Conservation (phyloP, 1,140 invertebrate species). For the Acromyrmex charruanus region DNA sequence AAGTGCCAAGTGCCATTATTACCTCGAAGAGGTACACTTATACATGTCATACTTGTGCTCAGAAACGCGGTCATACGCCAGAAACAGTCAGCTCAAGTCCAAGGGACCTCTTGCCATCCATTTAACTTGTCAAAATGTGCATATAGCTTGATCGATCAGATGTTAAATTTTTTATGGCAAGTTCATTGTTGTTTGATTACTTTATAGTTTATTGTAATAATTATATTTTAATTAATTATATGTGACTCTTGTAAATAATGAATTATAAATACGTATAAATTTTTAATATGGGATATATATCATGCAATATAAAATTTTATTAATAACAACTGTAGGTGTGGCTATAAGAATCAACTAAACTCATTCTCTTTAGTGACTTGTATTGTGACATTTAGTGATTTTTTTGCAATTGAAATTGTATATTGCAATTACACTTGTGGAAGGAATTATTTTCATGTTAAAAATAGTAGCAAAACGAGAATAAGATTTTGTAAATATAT, state of each 20-base stretch:
- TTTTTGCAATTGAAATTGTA: background rate
- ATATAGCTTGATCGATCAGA: constrained; percentile 67
- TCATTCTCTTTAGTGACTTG: background rate
- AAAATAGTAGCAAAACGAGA: background rate
- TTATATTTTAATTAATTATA: constrained; percentile 81
- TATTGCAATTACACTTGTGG: background rate
- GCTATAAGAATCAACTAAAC: constrained; percentile 21
- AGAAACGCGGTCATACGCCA: constrained; percentile 66
- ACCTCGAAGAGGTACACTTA: constrained; percentile 72
- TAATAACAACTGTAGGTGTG: constrained; percentile 66
- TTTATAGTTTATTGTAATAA: constrained; percentile 84
- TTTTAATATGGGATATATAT: constrained; percentile 77
- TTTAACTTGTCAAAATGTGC: constrained; percentile 68
- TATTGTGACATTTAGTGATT: background rate
- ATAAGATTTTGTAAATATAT: background rate
- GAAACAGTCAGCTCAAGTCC: constrained; percentile 73
- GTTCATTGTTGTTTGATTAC: constrained; percentile 84
- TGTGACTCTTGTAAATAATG: constrained; percentile 80
- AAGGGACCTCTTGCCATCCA: constrained; percentile 79
- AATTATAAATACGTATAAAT: constrained; percentile 80
- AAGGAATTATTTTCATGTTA: background rate
- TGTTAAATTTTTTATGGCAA: constrained; percentile 70
- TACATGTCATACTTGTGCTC: constrained; percentile 67
- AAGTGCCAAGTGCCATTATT: constrained; percentile 84
- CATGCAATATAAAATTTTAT: constrained; percentile 78